phyloP scores from a whole-genome alignment of 2,888 invertebrate genomes.

The Eretmocerus hayati region DNA sequence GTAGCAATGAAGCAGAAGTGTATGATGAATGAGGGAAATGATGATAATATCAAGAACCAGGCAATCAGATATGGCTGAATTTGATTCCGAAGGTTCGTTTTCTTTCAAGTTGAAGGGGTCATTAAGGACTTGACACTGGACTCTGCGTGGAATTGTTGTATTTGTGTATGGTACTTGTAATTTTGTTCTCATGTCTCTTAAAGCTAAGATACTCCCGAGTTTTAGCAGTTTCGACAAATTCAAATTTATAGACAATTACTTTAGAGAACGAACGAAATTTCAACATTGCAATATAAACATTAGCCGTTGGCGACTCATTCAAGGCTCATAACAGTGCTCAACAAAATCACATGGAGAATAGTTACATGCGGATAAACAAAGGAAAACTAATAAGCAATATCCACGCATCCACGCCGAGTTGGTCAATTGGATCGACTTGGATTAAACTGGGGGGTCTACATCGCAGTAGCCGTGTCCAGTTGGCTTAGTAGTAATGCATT shows the following conservation, averaged over 20 bases:
- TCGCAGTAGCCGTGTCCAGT: too few species aligned
- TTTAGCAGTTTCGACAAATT: conserved; percentile 15
- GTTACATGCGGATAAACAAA: conserved; percentile 8
- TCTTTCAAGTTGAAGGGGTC: conserved; percentile 1
- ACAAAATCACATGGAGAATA: conserved; percentile 14
- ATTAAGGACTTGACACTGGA: conserved; percentile 19
- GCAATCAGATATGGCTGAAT: conserved; percentile 24
- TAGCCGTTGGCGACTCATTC: conserved; percentile 8
- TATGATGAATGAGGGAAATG: conserved; percentile 31
- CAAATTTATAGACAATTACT: conserved; percentile 15
- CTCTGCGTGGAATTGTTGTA: conserved; percentile 20
- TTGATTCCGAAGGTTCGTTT: neutral
- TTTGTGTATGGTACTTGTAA: too few species aligned
- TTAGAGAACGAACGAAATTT: conserved; percentile 12
- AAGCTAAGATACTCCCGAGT: conserved; percentile 15
- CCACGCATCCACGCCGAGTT: conserved; percentile 22
- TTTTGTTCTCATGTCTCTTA: conserved; percentile 9
- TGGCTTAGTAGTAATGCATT: too few species aligned
- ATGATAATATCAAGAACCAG: too few species aligned
- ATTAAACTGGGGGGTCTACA: conserved; percentile 2
- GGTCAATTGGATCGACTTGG: conserved; percentile 14
- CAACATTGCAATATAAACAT: conserved; percentile 18
- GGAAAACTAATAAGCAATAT: conserved; percentile 12
- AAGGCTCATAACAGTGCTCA: conserved; percentile 13
- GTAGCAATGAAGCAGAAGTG: conserved; percentile 34